phyloP scores from a whole-genome alignment of 2,888 invertebrate genomes.

The Pammene aurita region DNA sequence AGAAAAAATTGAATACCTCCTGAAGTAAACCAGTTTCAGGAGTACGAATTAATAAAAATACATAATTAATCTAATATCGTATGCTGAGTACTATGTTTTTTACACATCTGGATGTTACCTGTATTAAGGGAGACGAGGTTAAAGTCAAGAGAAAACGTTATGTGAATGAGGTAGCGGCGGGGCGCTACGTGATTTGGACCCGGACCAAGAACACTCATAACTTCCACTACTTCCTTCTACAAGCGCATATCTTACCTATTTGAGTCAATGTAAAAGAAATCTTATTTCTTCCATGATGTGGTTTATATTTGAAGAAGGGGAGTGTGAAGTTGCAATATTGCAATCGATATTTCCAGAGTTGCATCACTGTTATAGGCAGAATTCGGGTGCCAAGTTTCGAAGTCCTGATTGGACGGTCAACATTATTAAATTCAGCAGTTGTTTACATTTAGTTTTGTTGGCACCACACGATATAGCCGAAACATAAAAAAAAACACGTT shows the following conservation, averaged over 20 bases:
- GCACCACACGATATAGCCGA: not conserved
- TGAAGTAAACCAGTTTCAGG: too few species aligned
- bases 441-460: conserved; percentile 14
- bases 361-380: conserved; percentile 33
- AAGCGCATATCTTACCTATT: conserved; percentile 47
- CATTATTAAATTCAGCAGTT: conserved; percentile 24
- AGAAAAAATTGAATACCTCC: too few species aligned
- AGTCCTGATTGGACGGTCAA: conserved; percentile 32
- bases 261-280: conserved; percentile 9
- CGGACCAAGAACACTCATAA: conserved; percentile 64
- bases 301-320: not conserved
- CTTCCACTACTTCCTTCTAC: conserved; percentile 43
- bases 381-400: conserved; percentile 38
- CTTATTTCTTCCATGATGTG: not conserved
- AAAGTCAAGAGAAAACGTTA: conserved; percentile 1
- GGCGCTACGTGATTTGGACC: conserved; percentile 69
- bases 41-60: too few species aligned
- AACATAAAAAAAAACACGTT: not conserved
- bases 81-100: too few species aligned
- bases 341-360: conserved; percentile 21
- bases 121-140: too few species aligned
- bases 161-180: conserved; percentile 1
- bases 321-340: conserved; percentile 3
- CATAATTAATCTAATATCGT: too few species aligned
- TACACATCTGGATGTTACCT: too few species aligned